phyloP scores from a whole-genome alignment of 2,113 vertebrate genomes.

The Podarcis muralis region DNA sequence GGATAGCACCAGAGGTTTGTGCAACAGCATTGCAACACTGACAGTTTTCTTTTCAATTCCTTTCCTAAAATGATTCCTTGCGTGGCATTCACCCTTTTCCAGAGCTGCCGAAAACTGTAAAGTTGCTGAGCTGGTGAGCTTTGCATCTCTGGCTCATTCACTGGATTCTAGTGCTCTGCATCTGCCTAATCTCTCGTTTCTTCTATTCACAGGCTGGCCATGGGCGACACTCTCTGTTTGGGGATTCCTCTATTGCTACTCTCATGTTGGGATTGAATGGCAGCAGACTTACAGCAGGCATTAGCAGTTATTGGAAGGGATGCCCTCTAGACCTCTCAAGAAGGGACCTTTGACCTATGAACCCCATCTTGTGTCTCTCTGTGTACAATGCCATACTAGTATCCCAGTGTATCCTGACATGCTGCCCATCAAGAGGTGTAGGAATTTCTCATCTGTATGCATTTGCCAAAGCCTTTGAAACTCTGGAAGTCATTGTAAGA shows the following conservation, averaged over 20 bases:
- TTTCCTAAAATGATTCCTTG: too few species aligned
- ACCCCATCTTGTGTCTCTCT: not conserved
- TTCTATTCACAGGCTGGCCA: constrained; percentile 78
- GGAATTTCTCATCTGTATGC: not conserved
- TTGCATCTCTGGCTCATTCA: not conserved
- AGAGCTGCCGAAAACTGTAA: too few species aligned
- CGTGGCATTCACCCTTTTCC: too few species aligned
- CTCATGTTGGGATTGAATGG: constrained; percentile 82
- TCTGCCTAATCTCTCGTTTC: constrained; percentile 31
- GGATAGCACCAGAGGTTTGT: too few species aligned
- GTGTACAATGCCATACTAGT: not conserved
- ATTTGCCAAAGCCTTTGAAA: not conserved
- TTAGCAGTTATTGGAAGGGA: not conserved
- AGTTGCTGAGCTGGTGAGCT: not conserved
- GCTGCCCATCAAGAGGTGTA: not conserved
- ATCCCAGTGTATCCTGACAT: not conserved
- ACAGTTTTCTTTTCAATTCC: too few species aligned
- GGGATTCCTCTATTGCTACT: constrained; percentile 79
- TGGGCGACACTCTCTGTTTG: constrained; percentile 77
- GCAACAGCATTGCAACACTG: too few species aligned
- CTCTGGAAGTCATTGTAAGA: constrained; percentile 4
- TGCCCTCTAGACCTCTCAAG: not conserved
- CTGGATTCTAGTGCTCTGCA: too few species aligned
- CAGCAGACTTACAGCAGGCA: constrained; percentile 38
- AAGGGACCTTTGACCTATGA: not conserved